Conservation (phyloP, 2,797 vertebrate species). For the Peromyscus nudipes region DNA sequence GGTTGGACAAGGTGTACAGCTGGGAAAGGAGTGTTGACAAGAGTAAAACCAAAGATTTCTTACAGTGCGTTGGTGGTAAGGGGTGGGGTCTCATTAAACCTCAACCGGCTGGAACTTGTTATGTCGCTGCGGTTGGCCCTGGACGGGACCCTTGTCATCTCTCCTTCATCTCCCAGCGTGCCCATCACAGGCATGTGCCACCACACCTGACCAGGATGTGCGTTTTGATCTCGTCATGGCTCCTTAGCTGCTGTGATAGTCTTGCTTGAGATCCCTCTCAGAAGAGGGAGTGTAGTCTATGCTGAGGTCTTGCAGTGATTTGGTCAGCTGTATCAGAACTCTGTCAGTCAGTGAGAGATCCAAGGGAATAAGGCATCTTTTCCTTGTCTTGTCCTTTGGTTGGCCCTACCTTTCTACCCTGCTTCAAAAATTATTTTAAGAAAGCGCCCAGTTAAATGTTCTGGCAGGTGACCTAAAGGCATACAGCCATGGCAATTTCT, state of each 20-base stretch:
- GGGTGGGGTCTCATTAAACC: background rate
- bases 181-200: background rate
- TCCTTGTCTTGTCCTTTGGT: background rate
- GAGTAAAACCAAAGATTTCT: background rate
- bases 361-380: background rate
- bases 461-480: background rate
- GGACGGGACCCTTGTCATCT: background rate
- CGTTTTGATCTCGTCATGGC: background rate
- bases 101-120: background rate
- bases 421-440: conserved; percentile 43
- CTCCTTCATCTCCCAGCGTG: background rate
- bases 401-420: background rate
- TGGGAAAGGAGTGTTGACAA: background rate
- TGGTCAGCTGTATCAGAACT: background rate
- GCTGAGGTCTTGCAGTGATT: background rate
- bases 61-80: background rate
- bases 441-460: background rate
- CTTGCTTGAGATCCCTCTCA: background rate
- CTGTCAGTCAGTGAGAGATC: background rate
- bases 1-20: background rate
- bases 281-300: background rate
- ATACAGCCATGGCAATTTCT: conserved; percentile 3
- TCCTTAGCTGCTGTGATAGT: background rate
- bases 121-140: background rate
- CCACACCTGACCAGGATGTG: background rate